A percentile compares a stretch with the other conserved stretches of the same genome.
These are phyloP conservation scores for Meghimatium bilineatum DNA, from an alignment of 2,888 invertebrate species.

Conservation along the genomic window DNA sequence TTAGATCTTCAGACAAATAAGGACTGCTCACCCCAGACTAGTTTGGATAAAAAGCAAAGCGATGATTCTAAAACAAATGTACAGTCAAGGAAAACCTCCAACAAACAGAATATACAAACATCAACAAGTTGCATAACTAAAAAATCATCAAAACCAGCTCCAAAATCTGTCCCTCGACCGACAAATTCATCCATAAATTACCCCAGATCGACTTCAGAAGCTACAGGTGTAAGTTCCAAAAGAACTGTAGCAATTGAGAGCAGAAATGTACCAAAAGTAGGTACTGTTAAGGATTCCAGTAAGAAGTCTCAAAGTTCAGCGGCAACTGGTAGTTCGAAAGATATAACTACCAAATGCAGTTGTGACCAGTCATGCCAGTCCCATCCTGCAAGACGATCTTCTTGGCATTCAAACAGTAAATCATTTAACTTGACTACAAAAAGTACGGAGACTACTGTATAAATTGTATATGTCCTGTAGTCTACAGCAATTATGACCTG, in stretches of 20 bases:
- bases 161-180: neutral
- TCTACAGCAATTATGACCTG: too few relatives aligned
- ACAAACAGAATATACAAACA: too few relatives aligned
- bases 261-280: neutral
- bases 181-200: neutral
- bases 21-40: neutral
- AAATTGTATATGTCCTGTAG: too few relatives aligned
- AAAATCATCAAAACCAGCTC: neutral
- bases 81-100: too few relatives aligned
- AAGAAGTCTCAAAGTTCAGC: neutral
- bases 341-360: neutral
- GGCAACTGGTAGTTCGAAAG: neutral
- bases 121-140: neutral
- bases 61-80: neutral
- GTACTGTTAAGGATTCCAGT: neutral
- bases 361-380: neutral
- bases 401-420: conserved; percentile 19
- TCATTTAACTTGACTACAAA: neutral
- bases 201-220: neutral
- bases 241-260: neutral
- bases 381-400: neutral
- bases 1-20: neutral
- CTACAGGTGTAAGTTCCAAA: neutral
- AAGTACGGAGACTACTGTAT: conserved; percentile 12
- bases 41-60: neutral